phyloP scores from a whole-genome alignment of 2,797 vertebrate genomes.

The Limosa lapponica region DNA sequence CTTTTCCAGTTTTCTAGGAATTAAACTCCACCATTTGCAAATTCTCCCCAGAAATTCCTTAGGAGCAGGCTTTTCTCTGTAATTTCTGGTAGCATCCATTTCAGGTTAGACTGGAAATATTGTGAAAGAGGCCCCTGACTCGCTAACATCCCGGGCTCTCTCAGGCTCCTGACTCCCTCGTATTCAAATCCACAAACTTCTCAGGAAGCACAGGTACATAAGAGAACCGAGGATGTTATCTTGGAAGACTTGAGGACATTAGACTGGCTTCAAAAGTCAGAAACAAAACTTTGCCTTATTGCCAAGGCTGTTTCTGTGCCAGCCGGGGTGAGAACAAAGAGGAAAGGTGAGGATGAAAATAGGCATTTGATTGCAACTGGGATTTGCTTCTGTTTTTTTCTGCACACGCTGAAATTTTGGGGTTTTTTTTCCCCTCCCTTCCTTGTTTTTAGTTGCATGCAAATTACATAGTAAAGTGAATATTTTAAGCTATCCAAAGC shows the following conservation, averaged over 20 bases:
- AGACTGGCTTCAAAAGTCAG: background rate
- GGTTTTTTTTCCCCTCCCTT: accelerated
- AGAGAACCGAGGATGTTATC: background rate
- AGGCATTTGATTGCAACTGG: background rate
- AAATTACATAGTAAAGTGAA: background rate
- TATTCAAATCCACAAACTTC: conserved; percentile 7
- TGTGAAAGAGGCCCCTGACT: conserved; percentile 30
- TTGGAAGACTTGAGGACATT: background rate
- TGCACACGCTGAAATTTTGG: background rate
- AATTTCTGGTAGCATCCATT: background rate
- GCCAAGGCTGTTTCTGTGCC: background rate
- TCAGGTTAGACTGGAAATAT: conserved; percentile 48
- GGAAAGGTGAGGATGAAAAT: background rate
- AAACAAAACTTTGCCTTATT: background rate
- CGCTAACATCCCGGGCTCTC: background rate
- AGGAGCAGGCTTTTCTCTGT: background rate
- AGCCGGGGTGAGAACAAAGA: background rate
- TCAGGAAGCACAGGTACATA: background rate
- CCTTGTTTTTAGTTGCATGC: background rate
- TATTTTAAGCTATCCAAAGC: background rate
- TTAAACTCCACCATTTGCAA: background rate
- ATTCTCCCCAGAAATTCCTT: background rate
- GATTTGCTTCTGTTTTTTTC: background rate
- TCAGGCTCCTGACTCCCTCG: background rate
- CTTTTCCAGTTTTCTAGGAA: background rate